Conservation (phyloP, 64 coral and sea anemone species). For the Dendronephthya gigantea region DNA sequence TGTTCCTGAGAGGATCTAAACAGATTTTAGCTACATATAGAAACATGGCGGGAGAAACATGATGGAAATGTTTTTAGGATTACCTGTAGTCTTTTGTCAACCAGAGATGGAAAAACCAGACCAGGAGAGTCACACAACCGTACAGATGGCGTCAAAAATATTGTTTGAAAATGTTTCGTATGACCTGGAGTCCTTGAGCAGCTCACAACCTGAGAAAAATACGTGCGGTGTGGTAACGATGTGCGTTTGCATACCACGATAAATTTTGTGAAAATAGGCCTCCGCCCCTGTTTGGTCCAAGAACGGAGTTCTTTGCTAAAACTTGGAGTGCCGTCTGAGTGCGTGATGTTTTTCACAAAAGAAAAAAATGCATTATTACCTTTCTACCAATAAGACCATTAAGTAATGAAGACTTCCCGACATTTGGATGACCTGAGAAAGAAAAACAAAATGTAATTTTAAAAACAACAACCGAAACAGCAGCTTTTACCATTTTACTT, state of each 20-base stretch:
- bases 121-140: constrained; percentile 87
- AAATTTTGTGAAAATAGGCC: not conserved
- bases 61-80: not conserved
- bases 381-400: constrained; percentile 91
- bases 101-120: constrained; percentile 86
- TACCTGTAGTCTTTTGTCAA: constrained; percentile 87
- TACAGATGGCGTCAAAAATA: constrained; percentile 72
- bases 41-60: too few species aligned
- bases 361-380: constrained; percentile 8
- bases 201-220: constrained; percentile 67
- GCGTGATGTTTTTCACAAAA: too few species aligned
- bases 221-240: too few species aligned
- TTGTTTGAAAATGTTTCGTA: constrained; percentile 98
- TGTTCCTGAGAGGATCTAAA: constrained; percentile 50
- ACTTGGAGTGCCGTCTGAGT: too few species aligned
- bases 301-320: too few species aligned
- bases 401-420: constrained; percentile 88
- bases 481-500: not conserved
- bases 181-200: constrained; percentile 88
- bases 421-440: constrained; percentile 81
- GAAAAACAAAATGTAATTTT: not conserved
- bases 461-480: not conserved
- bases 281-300: too few species aligned
- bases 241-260: not conserved
- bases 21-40: not conserved